These are phyloP conservation scores for Paramisgurnus dabryanus DNA, from an alignment of 2,113 vertebrate species.

Conservation along the genomic window DNA sequence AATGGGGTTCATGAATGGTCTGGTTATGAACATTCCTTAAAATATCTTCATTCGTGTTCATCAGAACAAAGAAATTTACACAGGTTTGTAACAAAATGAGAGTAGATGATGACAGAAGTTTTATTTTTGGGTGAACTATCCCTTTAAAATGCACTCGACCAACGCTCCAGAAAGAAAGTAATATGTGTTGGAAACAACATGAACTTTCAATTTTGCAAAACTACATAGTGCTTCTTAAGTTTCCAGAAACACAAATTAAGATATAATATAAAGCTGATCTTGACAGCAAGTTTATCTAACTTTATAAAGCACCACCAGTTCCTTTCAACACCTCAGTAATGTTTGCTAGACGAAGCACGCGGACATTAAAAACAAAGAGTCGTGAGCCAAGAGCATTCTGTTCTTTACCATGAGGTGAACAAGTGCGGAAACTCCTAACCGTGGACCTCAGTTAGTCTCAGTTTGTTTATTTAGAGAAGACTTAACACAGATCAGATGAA, in stretches of 20 bases:
- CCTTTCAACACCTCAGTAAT: slow-evolving; percentile 1
- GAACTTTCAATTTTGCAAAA: too few relatives aligned
- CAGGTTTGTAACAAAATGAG: too few relatives aligned
- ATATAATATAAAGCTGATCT: slow-evolving; percentile 8
- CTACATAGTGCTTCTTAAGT: too few relatives aligned
- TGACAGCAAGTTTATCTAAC: slow-evolving; percentile 8
- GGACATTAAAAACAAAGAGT: neutral
- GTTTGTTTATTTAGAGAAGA: slow-evolving; percentile 24
- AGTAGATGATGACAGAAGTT: too few relatives aligned
- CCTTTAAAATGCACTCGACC: too few relatives aligned
- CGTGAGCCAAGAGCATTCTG: slow-evolving; percentile 19
- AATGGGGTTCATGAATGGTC: too few relatives aligned
- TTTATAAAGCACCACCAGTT: neutral
- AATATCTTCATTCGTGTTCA: too few relatives aligned
- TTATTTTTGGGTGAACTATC: too few relatives aligned
- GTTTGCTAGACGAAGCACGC: neutral
- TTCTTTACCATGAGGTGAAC: neutral
- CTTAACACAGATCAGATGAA: slow-evolving; percentile 17
- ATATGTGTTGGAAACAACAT: too few relatives aligned
- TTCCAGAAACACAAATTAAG: neutral
- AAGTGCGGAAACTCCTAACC: slow-evolving; percentile 26
- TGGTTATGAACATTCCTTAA: too few relatives aligned
- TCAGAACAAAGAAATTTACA: too few relatives aligned
- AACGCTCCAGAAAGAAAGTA: too few relatives aligned
- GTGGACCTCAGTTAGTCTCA: slow-evolving; percentile 15